These are phyloP conservation scores for Columba janthina DNA, from an alignment of 2,113 vertebrate species.

Conservation along the genomic window DNA sequence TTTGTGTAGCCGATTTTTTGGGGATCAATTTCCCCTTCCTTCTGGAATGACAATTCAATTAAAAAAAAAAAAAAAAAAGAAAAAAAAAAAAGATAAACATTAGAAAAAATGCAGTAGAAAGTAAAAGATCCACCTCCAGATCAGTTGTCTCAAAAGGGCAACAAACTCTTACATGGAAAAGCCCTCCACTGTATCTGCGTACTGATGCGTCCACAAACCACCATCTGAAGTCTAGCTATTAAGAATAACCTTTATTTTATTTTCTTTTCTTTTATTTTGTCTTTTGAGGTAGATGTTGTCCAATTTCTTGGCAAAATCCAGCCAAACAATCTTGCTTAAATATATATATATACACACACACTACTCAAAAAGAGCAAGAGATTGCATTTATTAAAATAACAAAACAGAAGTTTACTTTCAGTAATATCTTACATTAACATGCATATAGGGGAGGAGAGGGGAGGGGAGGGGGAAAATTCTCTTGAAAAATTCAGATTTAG, in stretches of 20 bases:
- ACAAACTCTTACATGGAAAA: not conserved
- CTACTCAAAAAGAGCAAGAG: not conserved
- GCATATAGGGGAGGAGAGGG: not conserved
- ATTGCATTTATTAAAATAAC: not conserved
- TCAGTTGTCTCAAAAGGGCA: not conserved
- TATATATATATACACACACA: no score
- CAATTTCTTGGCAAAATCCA: not conserved
- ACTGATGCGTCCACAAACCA: not conserved
- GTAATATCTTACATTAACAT: not conserved
- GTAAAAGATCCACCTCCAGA: not conserved
- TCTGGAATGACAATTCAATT: not conserved
- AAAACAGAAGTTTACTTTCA: no score
- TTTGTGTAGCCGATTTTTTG: not conserved
- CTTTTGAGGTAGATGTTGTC: not conserved
- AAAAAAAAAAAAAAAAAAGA: not conserved
- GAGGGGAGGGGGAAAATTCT: not conserved
- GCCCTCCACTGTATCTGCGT: rapidly evolving
- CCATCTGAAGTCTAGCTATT: not conserved
- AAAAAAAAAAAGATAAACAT: no score
- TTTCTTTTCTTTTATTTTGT: not conserved
- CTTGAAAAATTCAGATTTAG: not conserved
- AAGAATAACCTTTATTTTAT: not conserved
- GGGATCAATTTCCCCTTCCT: not conserved
- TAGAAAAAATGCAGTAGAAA: not conserved
- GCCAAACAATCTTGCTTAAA: no score